Evolutionary conservation across 2,797 vertebrate species (phyloP).

Genomic region (Aulostomus chinensis): DNA sequence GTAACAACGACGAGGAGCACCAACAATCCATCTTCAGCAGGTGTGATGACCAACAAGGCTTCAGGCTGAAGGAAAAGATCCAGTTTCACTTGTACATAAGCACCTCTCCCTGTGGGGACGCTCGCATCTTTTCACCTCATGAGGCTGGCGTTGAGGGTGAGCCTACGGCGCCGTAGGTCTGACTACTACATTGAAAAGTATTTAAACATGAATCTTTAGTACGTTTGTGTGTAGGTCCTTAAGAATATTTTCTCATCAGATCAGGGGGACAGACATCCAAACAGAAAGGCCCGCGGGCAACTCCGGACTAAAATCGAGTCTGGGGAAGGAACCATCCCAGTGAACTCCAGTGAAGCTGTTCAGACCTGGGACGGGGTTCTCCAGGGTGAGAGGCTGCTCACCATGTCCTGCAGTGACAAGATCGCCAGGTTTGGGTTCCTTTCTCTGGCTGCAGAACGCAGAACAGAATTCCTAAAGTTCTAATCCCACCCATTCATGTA

Average conservation of each 20-base stretch:
- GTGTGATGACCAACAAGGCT: slow-evolving; percentile 88
- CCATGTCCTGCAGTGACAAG: slow-evolving; percentile 98
- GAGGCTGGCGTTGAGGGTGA: slow-evolving; percentile 98
- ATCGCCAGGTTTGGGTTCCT: slow-evolving; percentile 87
- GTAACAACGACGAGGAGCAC: slow-evolving; percentile 89
- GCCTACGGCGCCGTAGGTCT: too few species aligned
- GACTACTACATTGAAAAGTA: too few species aligned
- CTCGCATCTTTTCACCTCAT: slow-evolving; percentile 96
- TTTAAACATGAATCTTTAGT: too few species aligned
- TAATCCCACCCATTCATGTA: too few species aligned
- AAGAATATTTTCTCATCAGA: too few species aligned
- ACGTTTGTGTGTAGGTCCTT: too few species aligned
- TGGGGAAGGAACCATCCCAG: slow-evolving; percentile 93
- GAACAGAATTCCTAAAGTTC: too few species aligned
- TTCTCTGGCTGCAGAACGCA: too few species aligned
- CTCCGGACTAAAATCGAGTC: slow-evolving; percentile 94
- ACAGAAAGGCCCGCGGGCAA: slow-evolving; percentile 90
- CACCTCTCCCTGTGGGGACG: slow-evolving; percentile 96
- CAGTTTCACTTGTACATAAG: slow-evolving; percentile 99
- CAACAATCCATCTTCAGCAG: slow-evolving; percentile 93
- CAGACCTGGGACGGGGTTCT: slow-evolving; percentile 94
- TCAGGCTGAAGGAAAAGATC: slow-evolving; percentile 92
- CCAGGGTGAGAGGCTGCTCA: slow-evolving; percentile 90
- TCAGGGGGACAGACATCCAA: slow-evolving; percentile 89
- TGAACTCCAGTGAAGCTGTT: slow-evolving; percentile 85